Evolutionary conservation across 2,113 vertebrate genomes (phyloP), one percentile per base, ranked within the genome.

Genomic region (Malurus cyaneus): DNA sequence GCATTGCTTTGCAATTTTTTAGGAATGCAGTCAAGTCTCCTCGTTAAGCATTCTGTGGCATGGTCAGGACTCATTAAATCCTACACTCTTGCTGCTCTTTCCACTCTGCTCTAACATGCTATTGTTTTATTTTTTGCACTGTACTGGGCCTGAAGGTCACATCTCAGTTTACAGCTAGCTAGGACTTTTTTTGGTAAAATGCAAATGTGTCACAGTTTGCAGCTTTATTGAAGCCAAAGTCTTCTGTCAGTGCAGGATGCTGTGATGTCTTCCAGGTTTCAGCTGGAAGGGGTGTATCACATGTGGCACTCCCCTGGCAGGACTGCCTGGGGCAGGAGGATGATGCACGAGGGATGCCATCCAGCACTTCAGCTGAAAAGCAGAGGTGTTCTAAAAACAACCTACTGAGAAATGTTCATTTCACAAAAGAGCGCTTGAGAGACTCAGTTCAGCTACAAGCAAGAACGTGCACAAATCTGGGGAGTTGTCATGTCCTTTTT

Each of bases 401-500:
- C 34, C 20, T 3, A 6, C 53, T 60, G 44, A 62, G 87, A 85
- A 62, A 31, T 0, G 3, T 31, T 19, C 4, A 3, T 81, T 92
- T 83, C 52, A 60, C 47, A 64, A 62, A 80, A 10, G 56, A 86
- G n/a, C 3, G 1, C 59, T 50, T 46, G 66, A 14, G 14, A 66
- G n/a, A 23, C 5, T 78, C 39, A 42, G 39, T 47, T 78, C 0
- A 0, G 14, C 34, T 91, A 26, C 60, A 21, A 46, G 56, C 5
- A 47, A 89, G 54, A 66, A 53, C 4, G 25, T 4, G 32, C 20
- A 16, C 39, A 25, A 18, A 73, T 54, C 52, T n/a, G 56, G 47
- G 74, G 65, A 71, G 60, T 7, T 59, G 14, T 46, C 41, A 7
- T 6, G 25, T 28, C 39, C 52, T 84, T 31, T 19, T 34, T 57